Percentiles rank a stretch among this genome's conserved stretches.
phyloP scores from a whole-genome alignment of 2,888 invertebrate species.

The Drosophila rellima region DNA sequence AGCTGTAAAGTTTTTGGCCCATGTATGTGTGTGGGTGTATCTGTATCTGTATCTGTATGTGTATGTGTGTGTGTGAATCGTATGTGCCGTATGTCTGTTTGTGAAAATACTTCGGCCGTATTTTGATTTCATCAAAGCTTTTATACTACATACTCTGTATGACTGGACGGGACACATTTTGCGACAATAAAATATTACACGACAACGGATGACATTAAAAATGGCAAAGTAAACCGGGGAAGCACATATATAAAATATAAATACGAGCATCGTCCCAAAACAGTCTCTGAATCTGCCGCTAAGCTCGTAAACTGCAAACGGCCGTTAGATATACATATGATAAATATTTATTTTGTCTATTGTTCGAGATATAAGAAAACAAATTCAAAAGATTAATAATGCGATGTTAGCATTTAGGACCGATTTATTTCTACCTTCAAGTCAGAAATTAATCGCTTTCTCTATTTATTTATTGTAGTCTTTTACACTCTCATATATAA shows the following conservation, averaged over 20 bases:
- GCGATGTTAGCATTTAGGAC: not conserved
- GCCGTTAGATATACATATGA: constrained; percentile 33
- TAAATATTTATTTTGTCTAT: constrained; percentile 31
- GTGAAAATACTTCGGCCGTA: constrained; percentile 74
- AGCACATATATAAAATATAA: constrained; percentile 6
- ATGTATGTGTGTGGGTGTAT: constrained; percentile 16
- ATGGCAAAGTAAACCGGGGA: constrained; percentile 30
- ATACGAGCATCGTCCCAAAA: not conserved
- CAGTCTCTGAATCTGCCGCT: constrained; percentile 13
- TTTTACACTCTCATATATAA: not conserved
- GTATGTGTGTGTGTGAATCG: constrained; percentile 16
- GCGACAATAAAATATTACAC: constrained; percentile 59
- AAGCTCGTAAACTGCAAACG: constrained; percentile 60
- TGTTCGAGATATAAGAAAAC: not conserved
- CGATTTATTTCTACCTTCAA: not conserved
- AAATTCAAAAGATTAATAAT: not conserved
- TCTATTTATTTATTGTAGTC: not conserved
- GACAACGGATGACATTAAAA: constrained; percentile 54
- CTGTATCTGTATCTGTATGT: not conserved
- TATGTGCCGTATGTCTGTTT: constrained; percentile 40
- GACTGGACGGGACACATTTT: constrained; percentile 70
- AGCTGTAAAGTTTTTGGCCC: constrained; percentile 74
- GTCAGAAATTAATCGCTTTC: not conserved
- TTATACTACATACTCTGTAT: constrained; percentile 52
- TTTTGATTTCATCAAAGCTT: constrained; percentile 81